These are phyloP conservation scores for Zosterops borbonicus DNA, from an alignment of 2,113 vertebrate genomes.

Conservation along the genomic window DNA sequence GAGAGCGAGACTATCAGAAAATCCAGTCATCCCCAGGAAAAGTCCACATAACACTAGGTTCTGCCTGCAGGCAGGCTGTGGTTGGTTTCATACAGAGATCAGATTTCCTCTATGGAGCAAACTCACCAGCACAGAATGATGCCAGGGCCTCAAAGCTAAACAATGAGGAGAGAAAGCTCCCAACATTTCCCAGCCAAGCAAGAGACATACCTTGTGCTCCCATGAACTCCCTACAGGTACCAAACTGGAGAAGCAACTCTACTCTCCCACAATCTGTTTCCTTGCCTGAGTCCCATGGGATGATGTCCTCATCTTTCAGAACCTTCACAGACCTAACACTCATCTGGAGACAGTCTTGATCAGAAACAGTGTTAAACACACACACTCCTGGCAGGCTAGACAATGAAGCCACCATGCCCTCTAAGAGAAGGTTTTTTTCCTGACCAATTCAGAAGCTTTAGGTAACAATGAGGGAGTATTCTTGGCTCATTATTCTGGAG, in stretches of 20 bases:
- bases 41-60: neutral
- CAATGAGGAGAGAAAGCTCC: neutral
- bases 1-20: neutral
- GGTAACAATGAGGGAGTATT: neutral
- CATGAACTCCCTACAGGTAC: neutral
- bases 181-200: neutral
- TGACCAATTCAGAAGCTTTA: neutral
- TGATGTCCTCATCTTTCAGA: neutral
- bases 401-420: neutral
- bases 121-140: neutral
- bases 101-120: neutral
- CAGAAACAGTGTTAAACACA: neutral
- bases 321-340: neutral
- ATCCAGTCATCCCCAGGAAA: neutral
- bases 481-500: accelerated
- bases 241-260: neutral
- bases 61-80: neutral
- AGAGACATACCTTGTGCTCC: neutral
- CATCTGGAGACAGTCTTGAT: neutral
- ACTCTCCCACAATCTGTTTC: neutral
- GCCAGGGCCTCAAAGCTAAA: neutral
- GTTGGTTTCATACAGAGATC: neutral
- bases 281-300: neutral
- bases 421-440: neutral
- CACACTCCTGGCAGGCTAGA: neutral